Base-by-base conservation (phyloP, 2,888 invertebrate species). In the Lathronympha strigana region DNA sequence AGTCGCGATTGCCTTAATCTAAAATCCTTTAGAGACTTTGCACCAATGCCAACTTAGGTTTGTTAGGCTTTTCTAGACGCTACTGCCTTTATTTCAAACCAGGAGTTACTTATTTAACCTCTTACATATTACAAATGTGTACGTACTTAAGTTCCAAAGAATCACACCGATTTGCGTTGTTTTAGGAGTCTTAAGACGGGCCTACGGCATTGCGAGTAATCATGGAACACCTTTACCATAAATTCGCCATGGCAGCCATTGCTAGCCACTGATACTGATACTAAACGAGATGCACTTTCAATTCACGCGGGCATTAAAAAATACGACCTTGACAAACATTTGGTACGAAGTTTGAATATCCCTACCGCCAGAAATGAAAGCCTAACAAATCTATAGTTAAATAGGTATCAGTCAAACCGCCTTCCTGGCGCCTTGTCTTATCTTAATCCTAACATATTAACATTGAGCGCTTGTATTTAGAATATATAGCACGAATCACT, bases 401-500 rank as follows among this genome's bases (percentile, higher is more conserved):
- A 31, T 31, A 40, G 25, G 25, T 23, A 31, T 31, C 55, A 57
- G 57, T 57, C 57, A 31, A 19, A 31, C 31, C 28, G 43, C 31
- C 43, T 13, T 40, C 1, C 40, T 55, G 57, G 55, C 28, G 40
- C 28, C 23, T 43, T 15, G 28, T 17, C 6, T 2, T 43, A 19
- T 25, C 40, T 45, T 45, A n/a, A 2, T 40, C 17, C 43, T 54
- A 54, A 36, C 19, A 11, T 54, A 17, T 55, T 55, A 55, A 55
- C 17, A 55, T 57, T 57, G 57, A 45, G 57, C 57, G 57, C 57
- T 57, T 57, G 43, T 31, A 40, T 57, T 57, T 57, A 57, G 57
- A 57, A 57, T 57, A 57, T 57, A 57, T 43, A 57, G 57, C 45
- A 57, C 43, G 28, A 40, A 40, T 57, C 43, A 31, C 13, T 25